These are phyloP conservation scores for Coccyzus lansbergi DNA, from an alignment of 2,797 vertebrate species.

Conservation along the genomic window DNA sequence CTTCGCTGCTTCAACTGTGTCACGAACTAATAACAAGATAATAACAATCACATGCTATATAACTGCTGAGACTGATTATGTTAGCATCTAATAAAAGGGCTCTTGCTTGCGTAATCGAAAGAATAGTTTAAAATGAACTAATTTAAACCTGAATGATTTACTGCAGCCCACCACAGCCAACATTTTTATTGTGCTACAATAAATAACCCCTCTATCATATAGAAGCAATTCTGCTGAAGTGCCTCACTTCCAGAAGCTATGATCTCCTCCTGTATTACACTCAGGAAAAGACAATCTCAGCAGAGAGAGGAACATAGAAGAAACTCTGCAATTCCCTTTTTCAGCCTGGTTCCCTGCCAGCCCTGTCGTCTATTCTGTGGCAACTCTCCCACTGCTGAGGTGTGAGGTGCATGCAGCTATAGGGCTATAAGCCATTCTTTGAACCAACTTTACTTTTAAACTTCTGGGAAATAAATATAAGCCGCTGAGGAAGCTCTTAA, in stretches of 20 bases:
- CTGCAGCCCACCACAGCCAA: conserved; percentile 4
- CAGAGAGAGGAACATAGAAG: neutral
- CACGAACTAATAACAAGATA: conserved; percentile 46
- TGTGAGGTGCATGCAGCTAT: accelerated
- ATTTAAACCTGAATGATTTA: conserved; percentile 45
- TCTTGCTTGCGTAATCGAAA: neutral
- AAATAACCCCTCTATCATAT: neutral
- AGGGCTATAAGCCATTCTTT: neutral
- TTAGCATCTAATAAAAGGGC: conserved; percentile 49
- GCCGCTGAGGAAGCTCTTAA: neutral
- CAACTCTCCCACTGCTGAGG: neutral
- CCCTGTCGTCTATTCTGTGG: neutral
- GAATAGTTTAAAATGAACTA: conserved; percentile 4
- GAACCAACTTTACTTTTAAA: neutral
- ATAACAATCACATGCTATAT: conserved; percentile 46
- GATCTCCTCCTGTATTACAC: neutral
- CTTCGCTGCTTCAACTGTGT: neutral
- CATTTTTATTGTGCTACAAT: neutral
- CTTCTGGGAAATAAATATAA: neutral
- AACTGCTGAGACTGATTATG: conserved; percentile 18
- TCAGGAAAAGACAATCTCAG: neutral
- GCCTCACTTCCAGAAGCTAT: neutral
- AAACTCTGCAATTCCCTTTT: neutral
- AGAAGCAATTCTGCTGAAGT: neutral
- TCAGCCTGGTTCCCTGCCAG: neutral